A percentile compares a stretch with the other conserved stretches of the same genome.
Conservation (phyloP, 2,797 vertebrate species). For the Myioborus melanocephalus region DNA sequence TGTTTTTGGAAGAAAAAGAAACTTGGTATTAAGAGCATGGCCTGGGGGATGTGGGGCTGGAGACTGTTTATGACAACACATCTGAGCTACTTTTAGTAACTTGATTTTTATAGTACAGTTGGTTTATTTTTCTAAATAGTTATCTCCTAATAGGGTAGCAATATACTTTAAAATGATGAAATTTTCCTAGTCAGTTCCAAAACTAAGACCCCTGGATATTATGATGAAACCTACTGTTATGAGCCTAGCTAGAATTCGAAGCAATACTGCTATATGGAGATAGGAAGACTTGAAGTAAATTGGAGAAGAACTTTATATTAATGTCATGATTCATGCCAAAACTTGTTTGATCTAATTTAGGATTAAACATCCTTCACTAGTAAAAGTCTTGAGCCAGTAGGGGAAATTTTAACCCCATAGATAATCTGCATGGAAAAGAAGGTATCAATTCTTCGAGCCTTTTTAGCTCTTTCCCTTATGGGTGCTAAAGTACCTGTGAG, state of each 20-base stretch:
- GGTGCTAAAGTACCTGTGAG: slow-evolving; percentile 11
- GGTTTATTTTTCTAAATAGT: background rate
- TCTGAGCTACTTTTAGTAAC: background rate
- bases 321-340: background rate
- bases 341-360: background rate
- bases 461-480: background rate
- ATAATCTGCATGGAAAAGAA: background rate
- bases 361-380: background rate
- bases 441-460: background rate
- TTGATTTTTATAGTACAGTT: background rate
- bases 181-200: background rate
- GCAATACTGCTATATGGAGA: background rate
- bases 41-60: background rate
- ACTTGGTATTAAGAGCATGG: background rate
- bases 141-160: background rate
- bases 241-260: background rate
- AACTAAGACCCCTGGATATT: background rate
- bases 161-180: background rate
- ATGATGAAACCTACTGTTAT: background rate
- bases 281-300: background rate
- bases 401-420: background rate
- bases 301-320: background rate
- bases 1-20: background rate
- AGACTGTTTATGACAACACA: background rate
- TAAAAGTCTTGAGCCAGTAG: background rate